Evolutionary conservation across 2,113 vertebrate species (phyloP).

Genomic region (Marcusenius ussheri): DNA sequence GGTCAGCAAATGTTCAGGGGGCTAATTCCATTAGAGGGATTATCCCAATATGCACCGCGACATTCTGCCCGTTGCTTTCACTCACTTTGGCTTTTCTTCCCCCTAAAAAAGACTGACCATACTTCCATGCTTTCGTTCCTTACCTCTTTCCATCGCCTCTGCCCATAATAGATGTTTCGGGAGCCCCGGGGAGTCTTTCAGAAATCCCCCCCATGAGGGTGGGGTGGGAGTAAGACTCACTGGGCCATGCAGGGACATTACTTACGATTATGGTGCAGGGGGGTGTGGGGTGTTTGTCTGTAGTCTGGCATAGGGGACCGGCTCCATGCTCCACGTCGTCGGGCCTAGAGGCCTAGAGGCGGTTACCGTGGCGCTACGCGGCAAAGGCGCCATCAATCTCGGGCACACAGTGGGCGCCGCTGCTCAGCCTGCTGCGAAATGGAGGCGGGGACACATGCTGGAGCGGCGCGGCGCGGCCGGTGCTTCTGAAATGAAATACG

Average conservation of each 20-base stretch:
- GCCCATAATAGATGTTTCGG: background rate
- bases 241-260: constrained; percentile 19
- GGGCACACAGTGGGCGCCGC: constrained; percentile 16
- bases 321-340: constrained; percentile 19
- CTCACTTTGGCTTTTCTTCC: background rate
- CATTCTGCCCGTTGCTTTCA: background rate
- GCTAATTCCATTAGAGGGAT: background rate
- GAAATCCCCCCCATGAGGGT: background rate
- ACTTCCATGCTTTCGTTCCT: background rate
- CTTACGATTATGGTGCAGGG: constrained; percentile 20
- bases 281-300: background rate
- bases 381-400: constrained; percentile 35
- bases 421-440: constrained; percentile 21
- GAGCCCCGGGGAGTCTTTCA: background rate
- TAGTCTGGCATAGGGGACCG: constrained; percentile 12
- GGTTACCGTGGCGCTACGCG: background rate
- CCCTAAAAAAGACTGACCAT: background rate
- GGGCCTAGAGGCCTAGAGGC: constrained; percentile 1
- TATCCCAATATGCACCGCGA: background rate
- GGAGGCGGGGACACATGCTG: background rate
- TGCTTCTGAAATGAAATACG: background rate
- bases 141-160: background rate
- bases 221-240: background rate
- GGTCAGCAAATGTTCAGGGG: background rate
- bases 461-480: background rate